Base-by-base conservation (phyloP, 92 coral and sea anemone species). In the Siderastrea radians region DNA sequence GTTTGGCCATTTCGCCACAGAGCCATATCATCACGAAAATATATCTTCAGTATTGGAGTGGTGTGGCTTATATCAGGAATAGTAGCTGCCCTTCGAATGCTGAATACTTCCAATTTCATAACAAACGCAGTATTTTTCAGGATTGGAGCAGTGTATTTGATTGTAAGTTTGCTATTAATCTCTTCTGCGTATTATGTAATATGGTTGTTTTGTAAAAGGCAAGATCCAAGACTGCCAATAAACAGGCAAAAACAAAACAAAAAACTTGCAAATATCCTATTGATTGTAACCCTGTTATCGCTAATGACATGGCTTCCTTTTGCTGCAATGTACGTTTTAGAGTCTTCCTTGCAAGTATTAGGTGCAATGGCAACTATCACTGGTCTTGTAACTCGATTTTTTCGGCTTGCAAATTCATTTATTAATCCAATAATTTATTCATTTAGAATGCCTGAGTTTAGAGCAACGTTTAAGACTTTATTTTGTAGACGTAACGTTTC, bases 31-130 rank as follows among this genome's bases (percentile, higher is more conserved):
- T 55, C 67, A 77, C 67, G 68, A 2, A 12, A 7, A 11, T 77
- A 77, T 60, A 13, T 77, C 1, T 77, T 7, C 1, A 17, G 5
- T 43, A 16, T 77, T 46, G 49, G 17, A 7, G 69, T 16, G 7
- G 81, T 26, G 49, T 57, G 81, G 68, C 43, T 57, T 47, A 1
- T 57, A 1, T 43, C 93, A 84, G 86, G 85, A 78, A 45, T 79
- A 78, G 45, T 83, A 74, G 26, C 62, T 78, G 59, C 71, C 66
- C 17, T 64, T 79, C 13, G 49, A 53, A 14, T 55, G 77, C 15
- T 15, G 26, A 51, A 48, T 11, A 6, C 38, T 15, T 47, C 47
- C 53, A 52, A 0, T 6, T 47, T 11, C 1, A 11, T 6, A 46
- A 50, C 14, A 45, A 43, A 13, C 26, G 26, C 19, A 57, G 4